Evolutionary conservation across 2,797 vertebrate species (phyloP).

Genomic region (Pseudocheirus occidentalis): DNA sequence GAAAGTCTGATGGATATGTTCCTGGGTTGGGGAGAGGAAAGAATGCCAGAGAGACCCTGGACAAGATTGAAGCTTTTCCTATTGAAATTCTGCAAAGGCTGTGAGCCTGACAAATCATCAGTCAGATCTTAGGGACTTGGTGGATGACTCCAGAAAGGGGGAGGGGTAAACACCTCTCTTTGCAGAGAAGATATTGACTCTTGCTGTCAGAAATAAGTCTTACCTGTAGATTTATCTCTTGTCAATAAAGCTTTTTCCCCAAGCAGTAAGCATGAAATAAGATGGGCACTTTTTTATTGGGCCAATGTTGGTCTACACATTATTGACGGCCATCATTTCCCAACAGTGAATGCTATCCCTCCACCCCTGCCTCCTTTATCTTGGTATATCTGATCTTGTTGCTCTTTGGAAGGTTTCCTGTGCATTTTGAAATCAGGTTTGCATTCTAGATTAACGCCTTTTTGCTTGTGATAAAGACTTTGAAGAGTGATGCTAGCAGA

Average conservation of each 20-base stretch:
- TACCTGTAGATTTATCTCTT: background rate
- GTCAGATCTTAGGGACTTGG: background rate
- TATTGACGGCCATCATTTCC: background rate
- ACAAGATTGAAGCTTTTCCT: background rate
- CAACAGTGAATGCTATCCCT: background rate
- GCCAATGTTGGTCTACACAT: accelerated
- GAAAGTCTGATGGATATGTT: background rate
- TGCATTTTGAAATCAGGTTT: conserved; percentile 5
- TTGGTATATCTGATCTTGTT: conserved; percentile 11
- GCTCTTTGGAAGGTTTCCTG: background rate
- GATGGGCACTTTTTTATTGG: background rate
- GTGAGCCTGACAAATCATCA: background rate
- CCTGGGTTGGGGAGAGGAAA: background rate
- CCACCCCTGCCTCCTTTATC: background rate
- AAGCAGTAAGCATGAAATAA: background rate
- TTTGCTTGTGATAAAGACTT: background rate
- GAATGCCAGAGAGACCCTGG: background rate
- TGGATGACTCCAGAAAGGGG: background rate
- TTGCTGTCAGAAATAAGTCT: background rate
- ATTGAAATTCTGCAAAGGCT: background rate
- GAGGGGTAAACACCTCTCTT: background rate
- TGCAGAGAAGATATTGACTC: background rate
- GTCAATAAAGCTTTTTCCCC: background rate
- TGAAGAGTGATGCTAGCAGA: background rate
- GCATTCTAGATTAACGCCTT: background rate